Percentiles rank a stretch among this genome's conserved stretches.
phyloP scores from a whole-genome alignment of 1,140 invertebrate genomes.

The Formica selysi region DNA sequence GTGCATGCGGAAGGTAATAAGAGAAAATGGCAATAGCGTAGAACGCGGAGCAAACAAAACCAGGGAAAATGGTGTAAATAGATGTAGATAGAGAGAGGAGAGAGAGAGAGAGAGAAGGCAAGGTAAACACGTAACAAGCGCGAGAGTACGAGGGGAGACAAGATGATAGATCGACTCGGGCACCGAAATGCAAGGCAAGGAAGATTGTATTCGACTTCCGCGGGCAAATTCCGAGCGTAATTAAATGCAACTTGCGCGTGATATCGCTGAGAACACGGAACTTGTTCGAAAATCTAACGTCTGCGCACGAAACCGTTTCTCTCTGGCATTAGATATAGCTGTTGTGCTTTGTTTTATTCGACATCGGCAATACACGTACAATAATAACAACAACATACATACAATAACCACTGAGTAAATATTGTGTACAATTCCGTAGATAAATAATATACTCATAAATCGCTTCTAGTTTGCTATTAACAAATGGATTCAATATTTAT shows the following conservation, averaged over 20 bases:
- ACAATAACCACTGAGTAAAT: too few species aligned
- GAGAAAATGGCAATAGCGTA: slow-evolving; percentile 14
- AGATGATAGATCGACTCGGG: slow-evolving; percentile 28
- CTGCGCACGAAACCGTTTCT: neutral
- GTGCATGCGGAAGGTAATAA: slow-evolving; percentile 46
- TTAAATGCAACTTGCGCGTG: slow-evolving; percentile 51
- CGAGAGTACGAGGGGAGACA: neutral
- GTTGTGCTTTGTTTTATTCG: neutral
- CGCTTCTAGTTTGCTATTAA: neutral
- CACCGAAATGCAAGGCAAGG: slow-evolving; percentile 17
- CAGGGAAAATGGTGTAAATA: neutral
- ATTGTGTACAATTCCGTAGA: neutral
- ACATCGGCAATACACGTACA: neutral
- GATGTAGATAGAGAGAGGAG: neutral
- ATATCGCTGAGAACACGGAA: slow-evolving; percentile 1
- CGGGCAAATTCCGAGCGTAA: slow-evolving; percentile 49
- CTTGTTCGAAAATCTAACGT: neutral
- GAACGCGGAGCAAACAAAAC: slow-evolving; percentile 27
- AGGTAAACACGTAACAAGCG: slow-evolving; percentile 20
- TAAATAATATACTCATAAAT: slow-evolving; percentile 21
- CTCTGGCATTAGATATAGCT: neutral
- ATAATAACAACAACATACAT: neutral
- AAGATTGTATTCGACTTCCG: slow-evolving; percentile 1
- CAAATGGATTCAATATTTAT: slow-evolving; percentile 1
- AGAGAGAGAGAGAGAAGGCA: neutral